phyloP scores from a whole-genome alignment of 2,797 vertebrate genomes.

The Scarus forsteni region DNA sequence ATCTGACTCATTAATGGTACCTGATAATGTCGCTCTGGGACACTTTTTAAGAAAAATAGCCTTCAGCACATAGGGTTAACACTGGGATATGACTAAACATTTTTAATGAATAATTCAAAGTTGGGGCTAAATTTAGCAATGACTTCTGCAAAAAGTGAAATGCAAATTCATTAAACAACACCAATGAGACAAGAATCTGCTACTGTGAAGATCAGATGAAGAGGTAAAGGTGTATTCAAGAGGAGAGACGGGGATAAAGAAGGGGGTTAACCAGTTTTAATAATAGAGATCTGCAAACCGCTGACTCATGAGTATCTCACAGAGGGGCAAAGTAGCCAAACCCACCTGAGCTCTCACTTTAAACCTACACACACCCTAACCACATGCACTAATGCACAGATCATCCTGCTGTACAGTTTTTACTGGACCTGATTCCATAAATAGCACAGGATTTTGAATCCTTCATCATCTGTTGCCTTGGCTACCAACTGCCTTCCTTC shows the following conservation, averaged over 20 bases:
- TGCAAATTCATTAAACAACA: conserved; percentile 52
- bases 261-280: not conserved
- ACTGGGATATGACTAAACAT: conserved; percentile 11
- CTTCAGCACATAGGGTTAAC: conserved; percentile 1
- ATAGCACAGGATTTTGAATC: conserved; percentile 75
- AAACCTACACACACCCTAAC: conserved; percentile 6
- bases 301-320: not conserved
- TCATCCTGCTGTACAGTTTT: conserved; percentile 55
- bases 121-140: conserved; percentile 19
- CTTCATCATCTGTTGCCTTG: conserved; percentile 83
- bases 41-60: conserved; percentile 1
- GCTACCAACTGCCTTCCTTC: conserved; percentile 65
- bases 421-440: conserved; percentile 79
- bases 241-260: not conserved
- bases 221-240: conserved; percentile 21
- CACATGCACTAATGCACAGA: conserved; percentile 29
- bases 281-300: not conserved
- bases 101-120: conserved; percentile 20
- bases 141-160: conserved; percentile 53
- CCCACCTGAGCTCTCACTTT: conserved; percentile 13
- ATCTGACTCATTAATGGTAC: not conserved
- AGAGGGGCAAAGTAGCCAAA: conserved; percentile 13
- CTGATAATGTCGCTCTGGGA: not conserved
- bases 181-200: conserved; percentile 36
- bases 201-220: conserved; percentile 20